Conservation (phyloP, 37 sponge, comb jelly and placozoan genomes). For the Haliclona indistincta region DNA sequence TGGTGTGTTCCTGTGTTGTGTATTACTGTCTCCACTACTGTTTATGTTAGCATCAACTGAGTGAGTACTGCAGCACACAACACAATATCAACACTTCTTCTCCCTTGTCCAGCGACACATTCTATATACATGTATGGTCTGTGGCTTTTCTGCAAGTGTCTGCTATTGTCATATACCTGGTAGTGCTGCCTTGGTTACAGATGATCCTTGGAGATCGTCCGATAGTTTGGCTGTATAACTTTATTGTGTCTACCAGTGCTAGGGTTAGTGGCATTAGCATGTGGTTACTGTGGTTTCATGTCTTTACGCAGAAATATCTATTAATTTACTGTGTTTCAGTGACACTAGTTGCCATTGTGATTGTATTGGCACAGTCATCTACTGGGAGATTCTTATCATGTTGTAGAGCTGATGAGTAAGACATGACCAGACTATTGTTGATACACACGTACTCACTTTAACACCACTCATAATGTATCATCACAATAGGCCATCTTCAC, state of each 20-base stretch:
- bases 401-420: slow-evolving; percentile 40
- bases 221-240: slow-evolving; percentile 15
- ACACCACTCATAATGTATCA: not conserved
- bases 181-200: slow-evolving; percentile 42
- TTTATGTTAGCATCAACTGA: slow-evolving; percentile 34
- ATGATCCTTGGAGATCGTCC: slow-evolving; percentile 39
- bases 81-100: not conserved
- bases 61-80: slow-evolving; percentile 23
- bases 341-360: slow-evolving; percentile 5
- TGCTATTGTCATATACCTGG: slow-evolving; percentile 20
- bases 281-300: no score
- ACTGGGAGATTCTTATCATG: slow-evolving; percentile 5
- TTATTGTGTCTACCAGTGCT: not conserved
- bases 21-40: slow-evolving; percentile 35
- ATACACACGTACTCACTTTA: not conserved
- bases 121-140: slow-evolving; percentile 53
- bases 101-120: not conserved
- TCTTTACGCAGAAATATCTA: no score
- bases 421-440: not conserved
- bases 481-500: slow-evolving; percentile 39
- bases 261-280: slow-evolving; percentile 33
- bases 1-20: slow-evolving; percentile 57
- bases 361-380: slow-evolving; percentile 56
- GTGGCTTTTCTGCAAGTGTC: slow-evolving; percentile 47
- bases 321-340: slow-evolving; percentile 49